A percentile compares a stretch with the other conserved stretches of the same genome.
Conservation (phyloP, 2,113 vertebrate species). For the Strigops habroptila region DNA sequence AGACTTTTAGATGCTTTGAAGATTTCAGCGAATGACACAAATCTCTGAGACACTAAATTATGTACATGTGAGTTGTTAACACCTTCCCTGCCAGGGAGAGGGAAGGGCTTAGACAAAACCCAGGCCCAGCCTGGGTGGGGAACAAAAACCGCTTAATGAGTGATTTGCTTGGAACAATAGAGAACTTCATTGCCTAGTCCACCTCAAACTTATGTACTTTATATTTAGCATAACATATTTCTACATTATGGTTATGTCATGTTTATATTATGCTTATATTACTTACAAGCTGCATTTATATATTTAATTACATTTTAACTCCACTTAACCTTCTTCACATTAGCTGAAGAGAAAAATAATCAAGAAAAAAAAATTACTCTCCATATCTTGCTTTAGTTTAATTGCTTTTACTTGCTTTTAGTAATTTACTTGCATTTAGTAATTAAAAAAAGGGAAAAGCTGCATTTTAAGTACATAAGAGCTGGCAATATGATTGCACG, state of each 20-base stretch:
- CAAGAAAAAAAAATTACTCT: neutral
- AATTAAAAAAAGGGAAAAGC: neutral
- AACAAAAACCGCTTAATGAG: neutral
- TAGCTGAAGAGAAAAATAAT: neutral
- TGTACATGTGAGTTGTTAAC: rapidly evolving
- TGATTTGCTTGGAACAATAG: neutral
- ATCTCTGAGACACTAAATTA: neutral
- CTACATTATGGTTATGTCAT: neutral
- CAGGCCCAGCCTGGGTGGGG: neutral
- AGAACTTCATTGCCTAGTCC: neutral
- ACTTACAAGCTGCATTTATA: neutral
- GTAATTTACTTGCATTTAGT: neutral
- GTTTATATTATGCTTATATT: neutral
- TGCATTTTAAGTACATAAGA: neutral
- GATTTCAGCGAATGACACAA: neutral
- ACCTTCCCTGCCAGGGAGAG: neutral
- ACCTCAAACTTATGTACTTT: neutral
- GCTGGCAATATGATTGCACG: neutral
- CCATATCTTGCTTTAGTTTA: neutral
- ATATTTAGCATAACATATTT: neutral
- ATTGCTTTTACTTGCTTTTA: neutral
- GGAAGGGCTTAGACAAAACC: neutral
- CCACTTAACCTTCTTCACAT: neutral
- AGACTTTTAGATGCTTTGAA: neutral
- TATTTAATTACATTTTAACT: neutral